phyloP scores from a whole-genome alignment of 2,113 vertebrate genomes.

The Megaleporinus macrocephalus region DNA sequence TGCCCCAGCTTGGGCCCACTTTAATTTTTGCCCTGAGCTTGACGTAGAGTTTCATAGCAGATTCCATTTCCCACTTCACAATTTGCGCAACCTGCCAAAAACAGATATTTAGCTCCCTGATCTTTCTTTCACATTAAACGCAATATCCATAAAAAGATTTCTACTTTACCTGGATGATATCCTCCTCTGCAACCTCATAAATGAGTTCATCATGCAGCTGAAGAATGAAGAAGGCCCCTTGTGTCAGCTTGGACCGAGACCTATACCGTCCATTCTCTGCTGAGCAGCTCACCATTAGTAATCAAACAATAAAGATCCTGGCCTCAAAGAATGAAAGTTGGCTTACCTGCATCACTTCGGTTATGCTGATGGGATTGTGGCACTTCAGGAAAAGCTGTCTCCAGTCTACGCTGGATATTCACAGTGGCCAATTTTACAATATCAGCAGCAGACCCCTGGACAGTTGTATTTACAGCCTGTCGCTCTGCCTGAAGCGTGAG shows the following conservation, averaged over 20 bases:
- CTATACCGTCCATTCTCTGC: conserved; percentile 51
- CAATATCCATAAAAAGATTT: neutral
- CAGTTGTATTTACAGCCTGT: conserved; percentile 94
- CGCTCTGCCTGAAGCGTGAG: conserved; percentile 85
- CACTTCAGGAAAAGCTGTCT: conserved; percentile 72
- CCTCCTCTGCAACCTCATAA: conserved; percentile 91
- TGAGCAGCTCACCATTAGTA: neutral
- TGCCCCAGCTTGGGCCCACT: conserved; percentile 92
- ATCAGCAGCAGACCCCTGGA: conserved; percentile 96
- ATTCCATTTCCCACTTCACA: conserved; percentile 95
- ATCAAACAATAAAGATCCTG: neutral
- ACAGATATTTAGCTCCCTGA: neutral
- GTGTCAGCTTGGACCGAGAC: conserved; percentile 53
- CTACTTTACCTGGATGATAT: conserved; percentile 86
- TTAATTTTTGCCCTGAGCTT: conserved; percentile 90
- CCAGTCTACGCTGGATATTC: conserved; percentile 87
- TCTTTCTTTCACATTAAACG: too few species aligned
- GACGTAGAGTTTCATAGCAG: conserved; percentile 85
- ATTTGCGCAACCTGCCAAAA: conserved; percentile 89
- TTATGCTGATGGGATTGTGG: conserved; percentile 85
- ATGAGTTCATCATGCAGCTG: conserved; percentile 97
- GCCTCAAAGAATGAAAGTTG: neutral
- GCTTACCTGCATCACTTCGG: conserved; percentile 63
- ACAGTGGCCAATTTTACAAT: conserved; percentile 94
- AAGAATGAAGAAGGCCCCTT: conserved; percentile 90